A percentile compares a stretch with the other conserved stretches of the same genome.
phyloP scores from a whole-genome alignment of 2,888 invertebrate species.

The Corythucha ciliata region DNA sequence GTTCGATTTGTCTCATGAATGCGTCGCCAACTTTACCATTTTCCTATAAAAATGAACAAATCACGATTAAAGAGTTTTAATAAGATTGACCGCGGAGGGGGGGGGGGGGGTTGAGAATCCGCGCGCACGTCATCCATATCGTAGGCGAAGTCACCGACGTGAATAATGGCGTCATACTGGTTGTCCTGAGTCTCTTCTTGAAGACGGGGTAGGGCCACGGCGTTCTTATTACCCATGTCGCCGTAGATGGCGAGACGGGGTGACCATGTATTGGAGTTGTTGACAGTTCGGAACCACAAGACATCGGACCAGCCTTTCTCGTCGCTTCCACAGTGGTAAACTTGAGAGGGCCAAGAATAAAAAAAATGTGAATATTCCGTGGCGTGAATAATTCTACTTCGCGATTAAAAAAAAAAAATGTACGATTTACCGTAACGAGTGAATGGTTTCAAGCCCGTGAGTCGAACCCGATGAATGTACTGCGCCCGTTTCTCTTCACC shows the following conservation, averaged over 20 bases:
- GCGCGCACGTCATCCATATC: slow-evolving; percentile 66
- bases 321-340: slow-evolving; percentile 69
- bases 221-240: slow-evolving; percentile 89
- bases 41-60: slow-evolving; percentile 43
- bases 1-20: slow-evolving; percentile 87
- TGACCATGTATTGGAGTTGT: slow-evolving; percentile 60
- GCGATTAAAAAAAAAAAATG: no score
- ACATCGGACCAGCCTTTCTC: slow-evolving; percentile 74
- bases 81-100: neutral
- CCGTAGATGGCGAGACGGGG: slow-evolving; percentile 81
- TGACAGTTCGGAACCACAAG: slow-evolving; percentile 67
- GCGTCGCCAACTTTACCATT: slow-evolving; percentile 77
- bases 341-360: slow-evolving; percentile 45
- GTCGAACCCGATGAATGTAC: slow-evolving; percentile 66
- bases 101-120: neutral
- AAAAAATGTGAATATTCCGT: no score
- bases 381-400: no score
- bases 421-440: slow-evolving; percentile 52
- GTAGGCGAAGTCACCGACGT: slow-evolving; percentile 93
- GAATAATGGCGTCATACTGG: slow-evolving; percentile 75
- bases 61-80: neutral
- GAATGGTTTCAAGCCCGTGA: slow-evolving; percentile 52
- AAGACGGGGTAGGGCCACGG: slow-evolving; percentile 71
- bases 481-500: slow-evolving; percentile 54
- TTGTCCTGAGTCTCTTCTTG: slow-evolving; percentile 74